These are phyloP conservation scores for Brachynemurus nebulosus DNA, from an alignment of 2,888 invertebrate genomes.

Conservation along the genomic window DNA sequence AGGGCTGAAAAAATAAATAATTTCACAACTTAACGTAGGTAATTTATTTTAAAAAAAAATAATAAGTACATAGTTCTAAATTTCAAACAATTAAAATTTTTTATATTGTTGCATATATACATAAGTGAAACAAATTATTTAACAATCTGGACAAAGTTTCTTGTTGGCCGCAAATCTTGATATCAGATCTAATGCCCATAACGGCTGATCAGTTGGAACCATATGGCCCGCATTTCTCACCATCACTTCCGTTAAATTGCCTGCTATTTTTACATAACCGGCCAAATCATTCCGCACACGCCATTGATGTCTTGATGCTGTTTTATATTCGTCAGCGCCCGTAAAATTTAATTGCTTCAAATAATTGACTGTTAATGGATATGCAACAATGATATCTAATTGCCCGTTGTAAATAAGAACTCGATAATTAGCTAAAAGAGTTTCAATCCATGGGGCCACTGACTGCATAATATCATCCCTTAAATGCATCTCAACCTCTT, in stretches of 20 bases:
- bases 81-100: no score
- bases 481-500: constrained; percentile 54
- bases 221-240: constrained; percentile 71
- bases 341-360: constrained; percentile 56
- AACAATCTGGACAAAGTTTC: no score
- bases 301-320: constrained; percentile 55
- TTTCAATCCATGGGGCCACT: constrained; percentile 56
- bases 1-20: no score
- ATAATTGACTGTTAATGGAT: constrained; percentile 71
- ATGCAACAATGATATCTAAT: constrained; percentile 80
- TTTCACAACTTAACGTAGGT: no score
- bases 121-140: no score
- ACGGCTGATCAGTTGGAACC: constrained; percentile 67
- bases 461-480: constrained; percentile 69
- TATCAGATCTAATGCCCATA: constrained; percentile 62
- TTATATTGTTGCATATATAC: no score
- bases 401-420: constrained; percentile 82
- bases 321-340: constrained; percentile 48
- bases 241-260: constrained; percentile 57
- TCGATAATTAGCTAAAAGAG: constrained; percentile 50
- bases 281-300: constrained; percentile 51
- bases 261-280: constrained; percentile 59
- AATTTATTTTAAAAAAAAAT: no score
- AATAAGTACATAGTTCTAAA: no score
- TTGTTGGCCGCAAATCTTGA: constrained; percentile 40